Base-by-base conservation (phyloP, 2,797 vertebrate species). In the Euphonia xanthogaster region DNA sequence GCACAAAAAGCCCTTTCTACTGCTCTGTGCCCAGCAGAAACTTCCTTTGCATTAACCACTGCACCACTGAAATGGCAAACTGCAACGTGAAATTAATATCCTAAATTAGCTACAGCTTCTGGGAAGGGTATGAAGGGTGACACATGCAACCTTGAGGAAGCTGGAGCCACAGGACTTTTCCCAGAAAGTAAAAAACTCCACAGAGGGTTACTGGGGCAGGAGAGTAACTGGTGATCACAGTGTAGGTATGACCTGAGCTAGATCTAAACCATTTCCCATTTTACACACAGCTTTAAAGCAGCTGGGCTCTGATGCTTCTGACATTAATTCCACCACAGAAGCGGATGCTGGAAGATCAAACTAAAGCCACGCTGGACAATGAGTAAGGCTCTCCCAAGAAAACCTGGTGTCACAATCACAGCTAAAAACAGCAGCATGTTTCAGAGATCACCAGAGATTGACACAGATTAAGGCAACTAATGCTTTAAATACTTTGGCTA, bases 291-390 rank as follows among this genome's bases (percentile, higher is more conserved):
- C 54, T 76, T 66, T 70, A 68, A 58, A 79, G 85, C 55, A 65
- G 47, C 51, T 40, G 66, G 44, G 22, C 27, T 58, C 45, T 33
- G 55, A 23, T 16, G 40, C 68, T 71, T 25, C 60, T 44, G 44
- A 27, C 33, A 31, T 17, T 19, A 70, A 62, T 73, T 85, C 74
- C 0, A 1, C 24, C 72, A 50, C 8, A 31, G 12, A 37, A 77
- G 55, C 0, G 0, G 40, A 39, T 6, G 14, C 6, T 60, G 57
- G 21, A 31, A 14, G 8, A 67, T 23, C 1, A 7, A 85, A 37
- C 31, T 73, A 66, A 54, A 60, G 33, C 35, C 50, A 60, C 4
- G 33, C 53, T 31, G 44, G 60, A 66, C 22, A 74, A 67, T 12
- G 17, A 77, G 47, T 12, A 30, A 2, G 2, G 37, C 51, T 62